phyloP scores from a whole-genome alignment of 2,113 vertebrate species.

The Eurypyga helias region DNA sequence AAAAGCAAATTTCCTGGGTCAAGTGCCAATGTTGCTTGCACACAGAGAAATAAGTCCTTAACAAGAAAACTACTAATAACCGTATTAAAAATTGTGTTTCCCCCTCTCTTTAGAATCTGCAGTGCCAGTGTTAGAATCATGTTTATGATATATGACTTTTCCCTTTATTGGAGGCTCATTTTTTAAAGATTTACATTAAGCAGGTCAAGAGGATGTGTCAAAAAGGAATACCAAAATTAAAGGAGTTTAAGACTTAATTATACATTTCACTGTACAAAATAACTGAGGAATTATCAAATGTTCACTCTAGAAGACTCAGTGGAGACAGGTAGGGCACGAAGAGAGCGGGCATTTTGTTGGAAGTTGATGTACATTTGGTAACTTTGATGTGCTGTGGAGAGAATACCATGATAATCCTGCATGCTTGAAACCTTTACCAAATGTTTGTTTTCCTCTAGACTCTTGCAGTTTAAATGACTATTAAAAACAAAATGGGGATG shows the following conservation, averaged over 20 bases:
- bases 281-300: neutral
- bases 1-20: neutral
- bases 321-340: neutral
- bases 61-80: neutral
- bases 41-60: neutral
- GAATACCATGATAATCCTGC: neutral
- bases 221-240: neutral
- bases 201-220: neutral
- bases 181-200: neutral
- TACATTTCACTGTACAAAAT: neutral
- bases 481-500: slow-evolving; percentile 9
- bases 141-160: neutral
- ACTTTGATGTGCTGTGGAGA: neutral
- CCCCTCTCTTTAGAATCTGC: neutral
- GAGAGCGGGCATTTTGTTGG: neutral
- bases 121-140: neutral
- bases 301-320: neutral
- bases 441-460: slow-evolving; percentile 42
- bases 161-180: neutral
- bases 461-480: slow-evolving; percentile 18
- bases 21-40: neutral
- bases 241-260: neutral
- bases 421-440: slow-evolving; percentile 1
- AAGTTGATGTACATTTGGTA: neutral
- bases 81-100: neutral